A percentile compares a stretch with the other conserved stretches of the same genome.
Evolutionary conservation across 2,888 invertebrate species (phyloP).

Genomic region (Acrobasis suavella): DNA sequence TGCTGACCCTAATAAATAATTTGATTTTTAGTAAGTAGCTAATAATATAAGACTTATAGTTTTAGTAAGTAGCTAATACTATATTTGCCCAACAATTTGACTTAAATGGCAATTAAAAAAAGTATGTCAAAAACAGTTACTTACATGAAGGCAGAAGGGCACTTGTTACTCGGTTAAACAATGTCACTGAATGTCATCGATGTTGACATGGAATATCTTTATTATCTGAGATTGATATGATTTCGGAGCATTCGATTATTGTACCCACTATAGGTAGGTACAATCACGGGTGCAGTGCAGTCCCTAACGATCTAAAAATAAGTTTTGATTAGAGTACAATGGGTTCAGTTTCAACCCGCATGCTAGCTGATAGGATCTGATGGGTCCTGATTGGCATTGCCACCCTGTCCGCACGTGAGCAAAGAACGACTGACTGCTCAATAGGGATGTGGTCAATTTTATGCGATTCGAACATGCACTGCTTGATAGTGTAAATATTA

Average conservation of each 20-base stretch:
- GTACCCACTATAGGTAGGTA: neutral
- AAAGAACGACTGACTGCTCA: slow-evolving; percentile 19
- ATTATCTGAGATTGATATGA: neutral
- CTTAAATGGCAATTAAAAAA: no score
- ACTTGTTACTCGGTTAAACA: neutral
- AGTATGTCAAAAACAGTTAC: no score
- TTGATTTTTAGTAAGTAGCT: neutral
- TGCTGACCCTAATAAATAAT: no score
- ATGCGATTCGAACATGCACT: slow-evolving; percentile 38
- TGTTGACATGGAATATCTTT: neutral
- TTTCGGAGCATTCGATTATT: neutral
- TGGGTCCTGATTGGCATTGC: slow-evolving; percentile 21
- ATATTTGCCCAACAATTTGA: no score
- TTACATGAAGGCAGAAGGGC: neutral
- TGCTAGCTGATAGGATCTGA: slow-evolving; percentile 18
- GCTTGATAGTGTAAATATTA: neutral
- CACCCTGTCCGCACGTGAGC: neutral
- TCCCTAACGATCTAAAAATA: slow-evolving; percentile 2
- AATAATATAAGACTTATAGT: no score
- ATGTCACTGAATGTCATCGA: neutral
- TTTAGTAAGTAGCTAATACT: no score
- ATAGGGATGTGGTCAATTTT: slow-evolving; percentile 48
- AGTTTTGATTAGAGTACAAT: slow-evolving; percentile 19
- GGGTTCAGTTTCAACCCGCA: slow-evolving; percentile 32
- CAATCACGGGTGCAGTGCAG: neutral